These are phyloP conservation scores for Myotis planiceps DNA, from an alignment of 2,797 vertebrate genomes.

Conservation along the genomic window DNA sequence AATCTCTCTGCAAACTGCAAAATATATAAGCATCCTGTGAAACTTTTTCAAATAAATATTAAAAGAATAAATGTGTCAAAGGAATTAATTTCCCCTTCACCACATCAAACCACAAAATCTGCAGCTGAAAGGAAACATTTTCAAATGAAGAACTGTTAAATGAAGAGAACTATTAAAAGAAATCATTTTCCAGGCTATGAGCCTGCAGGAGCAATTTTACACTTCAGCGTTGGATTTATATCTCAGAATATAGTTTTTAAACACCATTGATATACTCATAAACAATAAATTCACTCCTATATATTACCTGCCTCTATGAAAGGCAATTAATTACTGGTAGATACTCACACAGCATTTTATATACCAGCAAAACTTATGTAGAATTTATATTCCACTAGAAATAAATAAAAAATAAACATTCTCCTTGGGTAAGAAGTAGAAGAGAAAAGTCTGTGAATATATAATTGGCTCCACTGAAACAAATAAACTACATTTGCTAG, in stretches of 20 bases:
- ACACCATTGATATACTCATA: conserved; percentile 71
- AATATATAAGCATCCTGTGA: conserved; percentile 68
- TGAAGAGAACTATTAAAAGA: conserved; percentile 81
- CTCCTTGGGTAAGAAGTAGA: background rate
- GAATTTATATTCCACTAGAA: conserved; percentile 18
- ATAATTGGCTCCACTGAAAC: background rate
- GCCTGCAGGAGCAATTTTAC: conserved; percentile 64
- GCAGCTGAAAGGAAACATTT: conserved; percentile 65
- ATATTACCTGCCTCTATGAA: conserved; percentile 73
- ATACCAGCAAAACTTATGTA: background rate
- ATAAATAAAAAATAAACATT: background rate
- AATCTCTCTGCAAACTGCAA: conserved; percentile 75
- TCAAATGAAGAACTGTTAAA: conserved; percentile 77
- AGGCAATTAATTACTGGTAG: conserved; percentile 77
- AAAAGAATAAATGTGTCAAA: conserved; percentile 84
- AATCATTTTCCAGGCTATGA: conserved; percentile 69
- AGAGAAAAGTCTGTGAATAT: background rate
- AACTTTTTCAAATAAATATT: conserved; percentile 82
- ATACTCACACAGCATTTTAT: conserved; percentile 52
- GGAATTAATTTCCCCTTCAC: conserved; percentile 80
- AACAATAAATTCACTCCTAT: conserved; percentile 71
- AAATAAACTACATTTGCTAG: background rate
- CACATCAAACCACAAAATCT: conserved; percentile 66
- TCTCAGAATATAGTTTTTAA: conserved; percentile 65
- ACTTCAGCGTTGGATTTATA: conserved; percentile 61